phyloP scores from a whole-genome alignment of 2,113 vertebrate genomes.

The Smithornis capensis region DNA sequence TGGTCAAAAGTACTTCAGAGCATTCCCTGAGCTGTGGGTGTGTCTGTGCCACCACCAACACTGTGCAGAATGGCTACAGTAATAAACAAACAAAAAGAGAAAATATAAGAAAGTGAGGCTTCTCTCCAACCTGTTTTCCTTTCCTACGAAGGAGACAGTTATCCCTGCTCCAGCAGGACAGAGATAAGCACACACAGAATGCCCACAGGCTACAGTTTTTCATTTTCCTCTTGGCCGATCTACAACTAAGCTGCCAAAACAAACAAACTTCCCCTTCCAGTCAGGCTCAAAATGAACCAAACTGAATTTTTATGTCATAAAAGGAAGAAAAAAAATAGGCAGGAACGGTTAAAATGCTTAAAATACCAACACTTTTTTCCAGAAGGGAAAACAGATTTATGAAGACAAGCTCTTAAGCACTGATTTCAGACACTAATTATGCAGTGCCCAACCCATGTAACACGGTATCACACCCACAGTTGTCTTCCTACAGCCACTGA shows the following conservation, averaged over 20 bases:
- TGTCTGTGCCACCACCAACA: neutral
- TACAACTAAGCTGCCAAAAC: slow-evolving; percentile 70
- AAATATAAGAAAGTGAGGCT: neutral
- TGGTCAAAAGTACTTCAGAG: neutral
- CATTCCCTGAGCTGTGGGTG: neutral
- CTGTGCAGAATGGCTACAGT: neutral
- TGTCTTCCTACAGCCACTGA: neutral
- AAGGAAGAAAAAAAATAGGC: slow-evolving; percentile 43
- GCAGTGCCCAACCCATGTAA: neutral
- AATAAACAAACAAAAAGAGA: neutral
- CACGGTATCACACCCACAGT: rapidly evolving
- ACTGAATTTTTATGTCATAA: slow-evolving; percentile 60
- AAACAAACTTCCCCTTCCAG: slow-evolving; percentile 62
- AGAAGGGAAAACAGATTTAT: slow-evolving; percentile 32
- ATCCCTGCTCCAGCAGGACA: slow-evolving; percentile 15
- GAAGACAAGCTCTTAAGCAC: neutral
- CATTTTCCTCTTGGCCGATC: slow-evolving; percentile 57
- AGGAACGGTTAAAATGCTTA: slow-evolving; percentile 35
- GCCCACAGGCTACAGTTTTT: slow-evolving; percentile 57
- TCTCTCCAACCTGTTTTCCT: neutral
- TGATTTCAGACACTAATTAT: slow-evolving; percentile 8
- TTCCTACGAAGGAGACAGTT: neutral
- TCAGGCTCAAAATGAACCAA: slow-evolving; percentile 65
- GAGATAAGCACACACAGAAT: slow-evolving; percentile 44
- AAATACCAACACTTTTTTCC: slow-evolving; percentile 26